Base-by-base conservation (phyloP, 2,888 invertebrate species). In the Pelosia muscerda region DNA sequence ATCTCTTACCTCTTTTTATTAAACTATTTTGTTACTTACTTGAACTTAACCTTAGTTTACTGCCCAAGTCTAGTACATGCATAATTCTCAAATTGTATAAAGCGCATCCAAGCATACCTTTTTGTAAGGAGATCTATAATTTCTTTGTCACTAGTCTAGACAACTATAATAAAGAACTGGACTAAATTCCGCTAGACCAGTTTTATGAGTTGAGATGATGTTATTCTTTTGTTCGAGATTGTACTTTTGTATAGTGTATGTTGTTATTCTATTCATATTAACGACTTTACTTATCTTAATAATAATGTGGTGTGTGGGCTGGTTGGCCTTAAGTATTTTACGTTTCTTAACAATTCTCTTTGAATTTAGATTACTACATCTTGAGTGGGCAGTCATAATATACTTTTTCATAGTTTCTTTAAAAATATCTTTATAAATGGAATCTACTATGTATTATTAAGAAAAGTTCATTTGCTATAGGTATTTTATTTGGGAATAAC, bases 161-260 rank as follows among this genome's bases (percentile, higher is more conserved):
- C 19, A 19, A 13, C 42, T 42, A 19, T 42, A 19, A 42, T 42
- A 42, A 42, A 42, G 13, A 25, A 15, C n/a, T 25, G 13, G 23
- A 11, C 55, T 38, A 38, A 38, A 38, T 38, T 38, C 15, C 38
- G 13, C 38, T 15, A 38, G 13, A 15, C 38, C n/a, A 13, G 55
- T 23, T 25, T 25, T 10, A 55, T 25, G 55, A 15, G 55, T 55
- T 55, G 15, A 13, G 13, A 23, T 55, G 9, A 57, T n/a, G 19
- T 57, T 57, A 57, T 26, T 57, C 6, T 56, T 26, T 57, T 57
- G 56, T 57, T 28, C n/a, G 28, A 28, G n/a, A 28, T 28, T 26
- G 26, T 56, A 15, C 25, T 25, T 56, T 23, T 54, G 53, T 55
- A 56, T 26, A 56, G 13, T 28, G 9, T 57, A 28, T 28, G 6